These are phyloP conservation scores for Adela reaumurella DNA, from an alignment of 2,888 invertebrate genomes.

Conservation along the genomic window DNA sequence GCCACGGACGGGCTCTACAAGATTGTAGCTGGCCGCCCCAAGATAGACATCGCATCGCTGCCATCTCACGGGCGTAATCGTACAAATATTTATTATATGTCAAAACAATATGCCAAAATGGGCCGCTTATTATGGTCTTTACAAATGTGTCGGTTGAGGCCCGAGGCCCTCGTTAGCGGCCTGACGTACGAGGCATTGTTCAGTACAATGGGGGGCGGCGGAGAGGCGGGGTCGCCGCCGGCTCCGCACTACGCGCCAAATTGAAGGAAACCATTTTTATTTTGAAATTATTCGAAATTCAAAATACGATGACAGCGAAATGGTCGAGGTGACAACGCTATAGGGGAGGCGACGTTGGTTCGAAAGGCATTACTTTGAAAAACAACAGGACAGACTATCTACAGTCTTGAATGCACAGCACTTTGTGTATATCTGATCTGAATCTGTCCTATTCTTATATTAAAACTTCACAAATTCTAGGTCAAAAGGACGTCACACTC, in stretches of 20 bases:
- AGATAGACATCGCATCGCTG: slow-evolving; percentile 6
- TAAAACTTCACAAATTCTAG: too few species aligned
- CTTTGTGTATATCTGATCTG: too few species aligned
- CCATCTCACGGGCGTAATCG: slow-evolving; percentile 38
- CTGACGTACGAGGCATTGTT: slow-evolving; percentile 48
- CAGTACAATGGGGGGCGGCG: slow-evolving; percentile 45
- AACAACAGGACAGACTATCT: too few species aligned
- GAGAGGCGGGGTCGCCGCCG: slow-evolving; percentile 4
- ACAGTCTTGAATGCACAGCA: too few species aligned
- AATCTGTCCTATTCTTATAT: too few species aligned
- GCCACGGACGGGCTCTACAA: too few species aligned
- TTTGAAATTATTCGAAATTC: background rate
- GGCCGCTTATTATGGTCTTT: slow-evolving; percentile 49
- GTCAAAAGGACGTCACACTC: too few species aligned
- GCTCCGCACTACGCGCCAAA: background rate
- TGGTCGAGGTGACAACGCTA: too few species aligned
- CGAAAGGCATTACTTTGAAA: too few species aligned
- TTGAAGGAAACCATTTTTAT: background rate
- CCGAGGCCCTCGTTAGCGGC: slow-evolving; percentile 44
- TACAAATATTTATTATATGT: slow-evolving; percentile 51
- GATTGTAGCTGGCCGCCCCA: too few species aligned
- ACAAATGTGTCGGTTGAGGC: slow-evolving; percentile 31
- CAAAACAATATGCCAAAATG: slow-evolving; percentile 53
- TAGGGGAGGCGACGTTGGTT: too few species aligned
- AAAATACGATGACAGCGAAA: background rate